Base-by-base conservation (phyloP, 2,113 vertebrate species). In the Seriola dumerili region DNA sequence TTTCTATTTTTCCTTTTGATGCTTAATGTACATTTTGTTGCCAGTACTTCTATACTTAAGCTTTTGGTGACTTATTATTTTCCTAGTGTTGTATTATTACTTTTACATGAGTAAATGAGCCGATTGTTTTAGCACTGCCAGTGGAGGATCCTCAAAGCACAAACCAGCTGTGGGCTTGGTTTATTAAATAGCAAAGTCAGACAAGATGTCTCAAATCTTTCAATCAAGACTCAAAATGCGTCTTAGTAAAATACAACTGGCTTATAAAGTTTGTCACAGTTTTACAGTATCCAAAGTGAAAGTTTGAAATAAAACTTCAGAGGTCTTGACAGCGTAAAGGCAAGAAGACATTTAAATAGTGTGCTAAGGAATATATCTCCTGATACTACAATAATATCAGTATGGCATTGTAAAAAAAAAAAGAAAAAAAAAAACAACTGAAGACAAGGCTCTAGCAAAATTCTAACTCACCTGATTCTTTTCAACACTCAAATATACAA, bases 161-260 rank as follows among this genome's bases (percentile, higher is more conserved):
- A 89, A 85, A 83, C 61, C 78, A 89, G 76, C 90, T 92, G 85
- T 77, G 94, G 94, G 85, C 95, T 95, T 95, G 95, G 93, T 97
- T 98, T 98, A 99, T 98, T 99, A 97, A 98, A 98, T 97, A 96
- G 94, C 91, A 93, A 96, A 96, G 94, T 94, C 95, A 96, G 95
- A 96, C 95, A 97, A 95, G 92, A 95, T 91, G 90, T 84, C 94
- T 96, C 93, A 95, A 95, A 95, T 95, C 96, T 94, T 95, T 95
- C 94, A 94, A 95, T 95, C 93, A 94, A 94, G 95, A 96, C 94
- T 97, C 94, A 95, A 96, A 94, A 96, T 95, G 93, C 93, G 88
- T 96, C 96, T 96, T 97, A 96, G 96, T 97, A 99, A 98, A 99
- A 98, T 98, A 98, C 96, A 96, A 95, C 96, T 96, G 96, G 95